Evolutionary conservation across 2,113 vertebrate genomes (phyloP).

Genomic region (Clarias gariepinus): DNA sequence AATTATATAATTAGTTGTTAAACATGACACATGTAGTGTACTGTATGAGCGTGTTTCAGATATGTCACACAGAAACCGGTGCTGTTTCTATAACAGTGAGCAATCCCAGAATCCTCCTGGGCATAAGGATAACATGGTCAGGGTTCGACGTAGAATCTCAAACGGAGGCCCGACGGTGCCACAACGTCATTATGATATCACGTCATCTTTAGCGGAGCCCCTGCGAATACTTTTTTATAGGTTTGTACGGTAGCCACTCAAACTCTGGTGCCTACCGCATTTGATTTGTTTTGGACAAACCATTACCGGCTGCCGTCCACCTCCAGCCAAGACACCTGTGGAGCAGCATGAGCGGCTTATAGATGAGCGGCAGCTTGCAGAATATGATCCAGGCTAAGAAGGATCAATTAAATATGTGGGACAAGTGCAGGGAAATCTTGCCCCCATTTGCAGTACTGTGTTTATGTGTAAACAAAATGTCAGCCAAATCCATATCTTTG

Average conservation of each 20-base stretch:
- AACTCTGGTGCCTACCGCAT: background rate
- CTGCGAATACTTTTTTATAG: background rate
- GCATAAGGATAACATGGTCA: background rate
- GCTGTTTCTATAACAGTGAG: background rate
- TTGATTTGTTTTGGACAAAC: background rate
- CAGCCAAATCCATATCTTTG: background rate
- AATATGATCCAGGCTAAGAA: background rate
- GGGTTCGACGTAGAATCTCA: background rate
- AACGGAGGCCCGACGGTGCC: background rate
- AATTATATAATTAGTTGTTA: slow-evolving; percentile 3
- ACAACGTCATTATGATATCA: background rate
- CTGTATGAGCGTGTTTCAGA: background rate
- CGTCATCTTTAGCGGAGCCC: background rate
- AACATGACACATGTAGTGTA: background rate
- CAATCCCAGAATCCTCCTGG: slow-evolving; percentile 31
- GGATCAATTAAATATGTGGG: slow-evolving; percentile 13
- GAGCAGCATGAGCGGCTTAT: background rate
- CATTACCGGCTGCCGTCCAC: background rate
- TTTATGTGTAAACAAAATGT: background rate
- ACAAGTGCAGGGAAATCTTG: background rate
- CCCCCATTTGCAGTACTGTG: background rate
- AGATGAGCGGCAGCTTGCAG: background rate
- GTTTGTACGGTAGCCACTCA: background rate
- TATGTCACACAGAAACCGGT: background rate
- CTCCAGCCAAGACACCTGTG: slow-evolving; percentile 7